A percentile compares a stretch with the other conserved stretches of the same genome.
Conservation (phyloP, 2,113 vertebrate species). For the Xiphorhynchus elegans region DNA sequence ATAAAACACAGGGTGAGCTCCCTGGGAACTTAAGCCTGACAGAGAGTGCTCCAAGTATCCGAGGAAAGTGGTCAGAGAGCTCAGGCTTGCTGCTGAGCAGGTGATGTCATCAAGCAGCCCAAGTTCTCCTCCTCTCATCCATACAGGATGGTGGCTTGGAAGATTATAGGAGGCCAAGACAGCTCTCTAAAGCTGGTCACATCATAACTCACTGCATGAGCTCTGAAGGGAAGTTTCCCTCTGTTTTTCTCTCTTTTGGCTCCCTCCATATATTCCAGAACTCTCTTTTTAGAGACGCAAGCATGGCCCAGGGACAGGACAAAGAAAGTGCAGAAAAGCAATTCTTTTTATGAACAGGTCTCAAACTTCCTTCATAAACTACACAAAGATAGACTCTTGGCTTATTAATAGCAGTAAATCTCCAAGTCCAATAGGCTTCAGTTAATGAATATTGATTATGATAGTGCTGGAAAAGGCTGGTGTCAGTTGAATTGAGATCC, state of each 20-base stretch:
- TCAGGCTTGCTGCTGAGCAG: not conserved
- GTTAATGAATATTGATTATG: constrained; percentile 45
- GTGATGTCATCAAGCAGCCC: not conserved
- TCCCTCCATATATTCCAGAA: not conserved
- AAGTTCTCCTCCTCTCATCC: not conserved
- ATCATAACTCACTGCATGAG: not conserved
- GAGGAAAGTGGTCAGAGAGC: not conserved
- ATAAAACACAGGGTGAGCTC: accelerated
- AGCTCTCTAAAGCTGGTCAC: not conserved
- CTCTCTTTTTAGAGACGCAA: not conserved
- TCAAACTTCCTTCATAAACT: not conserved
- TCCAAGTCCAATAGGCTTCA: not conserved
- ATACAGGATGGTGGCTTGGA: not conserved
- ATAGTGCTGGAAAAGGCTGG: not conserved
- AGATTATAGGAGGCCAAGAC: not conserved
- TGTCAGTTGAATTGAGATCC: not conserved
- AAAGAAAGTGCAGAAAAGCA: not conserved
- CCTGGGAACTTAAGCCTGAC: not conserved
- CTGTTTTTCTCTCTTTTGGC: not conserved
- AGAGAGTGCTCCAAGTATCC: not conserved
- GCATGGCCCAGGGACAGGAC: not conserved
- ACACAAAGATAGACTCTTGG: not conserved
- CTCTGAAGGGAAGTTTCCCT: not conserved
- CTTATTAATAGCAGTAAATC: constrained; percentile 24
- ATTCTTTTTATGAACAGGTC: not conserved